phyloP scores from a whole-genome alignment of 2,888 invertebrate genomes.

The Stenchaetothrips biformis region DNA sequence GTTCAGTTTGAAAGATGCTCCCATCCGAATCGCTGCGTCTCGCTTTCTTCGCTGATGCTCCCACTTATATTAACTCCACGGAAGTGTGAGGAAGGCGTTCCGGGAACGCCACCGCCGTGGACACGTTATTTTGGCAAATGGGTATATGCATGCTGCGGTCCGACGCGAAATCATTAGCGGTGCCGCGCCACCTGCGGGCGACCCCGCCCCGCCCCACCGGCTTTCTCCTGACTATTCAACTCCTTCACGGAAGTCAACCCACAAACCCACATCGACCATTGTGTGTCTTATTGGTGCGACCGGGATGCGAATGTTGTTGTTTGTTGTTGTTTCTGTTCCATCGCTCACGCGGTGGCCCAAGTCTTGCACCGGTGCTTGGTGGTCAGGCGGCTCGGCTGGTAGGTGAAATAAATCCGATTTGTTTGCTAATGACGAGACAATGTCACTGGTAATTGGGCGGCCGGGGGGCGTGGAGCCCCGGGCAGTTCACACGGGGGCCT shows the following conservation, averaged over 20 bases:
- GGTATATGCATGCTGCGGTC: background rate
- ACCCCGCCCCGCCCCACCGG: background rate
- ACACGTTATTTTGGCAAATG: constrained; percentile 21
- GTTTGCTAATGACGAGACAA: too few species aligned
- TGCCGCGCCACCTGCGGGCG: background rate
- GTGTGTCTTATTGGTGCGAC: background rate
- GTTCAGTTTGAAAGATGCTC: too few species aligned
- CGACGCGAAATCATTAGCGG: background rate
- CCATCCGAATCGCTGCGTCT: too few species aligned
- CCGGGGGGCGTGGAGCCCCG: too few species aligned
- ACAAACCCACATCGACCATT: constrained; percentile 7
- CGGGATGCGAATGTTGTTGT: background rate
- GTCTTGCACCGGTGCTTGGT: background rate
- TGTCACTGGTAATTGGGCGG: too few species aligned
- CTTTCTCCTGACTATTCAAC: constrained; percentile 21
- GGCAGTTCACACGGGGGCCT: too few species aligned
- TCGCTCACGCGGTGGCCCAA: background rate
- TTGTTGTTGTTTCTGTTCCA: background rate
- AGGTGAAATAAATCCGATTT: background rate
- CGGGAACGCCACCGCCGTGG: background rate
- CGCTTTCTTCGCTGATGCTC: too few species aligned
- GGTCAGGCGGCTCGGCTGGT: background rate
- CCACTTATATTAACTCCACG: too few species aligned
- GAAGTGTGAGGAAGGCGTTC: background rate
- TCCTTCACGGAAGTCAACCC: constrained; percentile 20